Conservation (phyloP, 2,797 vertebrate genomes). For the Sebastes taczanowskii region DNA sequence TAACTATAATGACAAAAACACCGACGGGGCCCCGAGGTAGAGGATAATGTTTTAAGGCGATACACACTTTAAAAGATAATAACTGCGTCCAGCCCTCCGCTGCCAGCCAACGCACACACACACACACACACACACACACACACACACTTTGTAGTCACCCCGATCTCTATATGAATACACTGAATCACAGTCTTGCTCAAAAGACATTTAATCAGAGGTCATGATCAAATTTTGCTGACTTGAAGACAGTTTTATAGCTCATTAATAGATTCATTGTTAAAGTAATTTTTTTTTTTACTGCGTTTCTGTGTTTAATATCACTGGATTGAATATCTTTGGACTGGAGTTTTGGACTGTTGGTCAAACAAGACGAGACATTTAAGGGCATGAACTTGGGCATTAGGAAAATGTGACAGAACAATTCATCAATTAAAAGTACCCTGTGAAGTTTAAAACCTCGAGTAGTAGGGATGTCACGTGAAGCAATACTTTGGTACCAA, state of each 20-base stretch:
- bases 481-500: no score
- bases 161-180: neutral
- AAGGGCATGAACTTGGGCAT: neutral
- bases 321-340: neutral
- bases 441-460: neutral
- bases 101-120: neutral
- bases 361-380: neutral
- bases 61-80: conserved; percentile 21
- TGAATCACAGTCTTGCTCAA: neutral
- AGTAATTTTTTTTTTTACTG: neutral
- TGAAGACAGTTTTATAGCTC: neutral
- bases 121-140: neutral
- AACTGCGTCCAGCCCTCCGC: neutral
- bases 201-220: neutral
- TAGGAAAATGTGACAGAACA: neutral
- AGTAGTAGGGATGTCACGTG: neutral
- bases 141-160: neutral
- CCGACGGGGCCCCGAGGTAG: conserved; percentile 14
- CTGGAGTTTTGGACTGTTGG: neutral
- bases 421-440: neutral
- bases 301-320: neutral
- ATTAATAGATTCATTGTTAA: neutral
- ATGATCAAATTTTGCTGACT: neutral
- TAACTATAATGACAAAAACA: conserved; percentile 42
- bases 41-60: conserved; percentile 24